Base-by-base conservation (phyloP, 2,113 vertebrate species). In the Xenopus tropicalis region DNA sequence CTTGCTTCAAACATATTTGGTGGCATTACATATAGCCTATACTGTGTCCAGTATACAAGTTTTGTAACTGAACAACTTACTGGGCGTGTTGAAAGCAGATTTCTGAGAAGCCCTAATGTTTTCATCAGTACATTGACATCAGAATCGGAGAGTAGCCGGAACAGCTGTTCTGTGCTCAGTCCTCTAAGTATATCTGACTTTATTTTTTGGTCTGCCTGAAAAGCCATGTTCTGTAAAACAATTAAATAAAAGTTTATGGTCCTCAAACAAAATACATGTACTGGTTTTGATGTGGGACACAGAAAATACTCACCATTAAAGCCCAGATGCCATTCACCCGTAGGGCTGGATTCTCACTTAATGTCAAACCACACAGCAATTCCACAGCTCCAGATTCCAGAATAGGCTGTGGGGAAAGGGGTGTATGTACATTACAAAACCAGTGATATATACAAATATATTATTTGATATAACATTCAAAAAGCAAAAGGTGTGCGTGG, bases 271-370 rank as follows among this genome's bases (percentile, higher is more conserved):
- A 48, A 14, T 48, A 48, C 13, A 14, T 11, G 29, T 48, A 14
- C 1, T 14, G 13, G 16, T 20, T n/a, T 22, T 66, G 22, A 24
- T 37, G 25, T 24, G 13, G 16, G 24, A 25, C 1, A 61, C 56
- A 22, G 24, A 24, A 61, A 20, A 25, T 72, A 84, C 92, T 88
- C 83, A 99, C 97, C 97, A 99, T 99, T 80, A 99, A 91, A 82
- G 97, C 97, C 97, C 97, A 99, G 87, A 98, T 98, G 80, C 97
- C 97, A 0, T 99, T 99, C 79, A 99, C 96, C 80, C 97, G 87
- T 81, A 99, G 92, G 43, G 97, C 96, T 71, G 96, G 92, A 78
- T 96, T 98, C 83, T 98, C 96, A 85, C 95, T 98, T 85, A 98
- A 94, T 42, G 97, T 99, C 83, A 99, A 89, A 88, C 94, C 97